phyloP scores from a whole-genome alignment of 2,113 vertebrate species.

The Leucosticte australis region DNA sequence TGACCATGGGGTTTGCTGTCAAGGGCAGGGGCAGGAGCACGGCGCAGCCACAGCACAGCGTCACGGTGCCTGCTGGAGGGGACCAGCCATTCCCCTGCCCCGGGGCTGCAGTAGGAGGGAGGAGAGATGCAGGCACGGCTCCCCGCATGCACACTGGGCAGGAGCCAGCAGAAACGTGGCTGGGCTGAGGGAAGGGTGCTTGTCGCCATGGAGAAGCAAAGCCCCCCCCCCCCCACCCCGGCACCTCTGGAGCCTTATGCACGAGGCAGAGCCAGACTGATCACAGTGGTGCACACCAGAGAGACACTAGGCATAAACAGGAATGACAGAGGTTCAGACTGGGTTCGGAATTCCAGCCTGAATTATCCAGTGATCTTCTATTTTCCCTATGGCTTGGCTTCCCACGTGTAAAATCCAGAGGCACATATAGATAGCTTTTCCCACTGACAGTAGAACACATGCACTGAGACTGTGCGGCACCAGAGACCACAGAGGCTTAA shows the following conservation, averaged over 20 bases:
- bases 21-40: not conserved
- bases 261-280: not conserved
- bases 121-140: accelerated
- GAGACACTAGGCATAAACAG: accelerated
- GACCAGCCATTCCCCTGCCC: accelerated
- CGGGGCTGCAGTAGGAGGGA: accelerated
- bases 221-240: not conserved
- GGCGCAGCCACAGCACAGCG: accelerated
- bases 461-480: not conserved
- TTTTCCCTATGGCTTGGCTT: not conserved
- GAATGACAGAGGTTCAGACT: not conserved
- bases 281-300: not conserved
- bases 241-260: not conserved
- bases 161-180: accelerated
- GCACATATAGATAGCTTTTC: not conserved
- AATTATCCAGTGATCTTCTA: not conserved
- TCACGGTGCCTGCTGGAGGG: accelerated
- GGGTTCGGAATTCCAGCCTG: not conserved
- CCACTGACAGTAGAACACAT: not conserved
- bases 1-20: not conserved
- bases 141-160: accelerated
- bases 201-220: accelerated
- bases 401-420: not conserved
- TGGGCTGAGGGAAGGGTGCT: not conserved
- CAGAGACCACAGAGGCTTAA: not conserved